A percentile compares a stretch with the other conserved stretches of the same genome.
Conservation (phyloP, 1,140 invertebrate species). For the Aphis gossypii region DNA sequence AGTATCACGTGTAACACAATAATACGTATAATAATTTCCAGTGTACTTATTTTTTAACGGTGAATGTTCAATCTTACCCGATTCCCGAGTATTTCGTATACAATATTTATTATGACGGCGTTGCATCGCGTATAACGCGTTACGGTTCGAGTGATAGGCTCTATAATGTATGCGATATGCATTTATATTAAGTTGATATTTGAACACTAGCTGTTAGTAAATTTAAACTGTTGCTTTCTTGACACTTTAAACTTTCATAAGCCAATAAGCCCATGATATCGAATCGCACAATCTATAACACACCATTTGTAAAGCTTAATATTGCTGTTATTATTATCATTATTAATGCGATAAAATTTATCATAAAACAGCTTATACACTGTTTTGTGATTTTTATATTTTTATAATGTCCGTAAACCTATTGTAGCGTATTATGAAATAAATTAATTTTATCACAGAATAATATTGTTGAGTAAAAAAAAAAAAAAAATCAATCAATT, state of each 20-base stretch:
- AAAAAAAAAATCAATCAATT: background rate
- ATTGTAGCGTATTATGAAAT: background rate
- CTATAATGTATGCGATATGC: background rate
- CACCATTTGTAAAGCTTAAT: background rate
- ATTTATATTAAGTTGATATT: background rate
- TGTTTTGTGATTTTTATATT: background rate
- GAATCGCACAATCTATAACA: background rate
- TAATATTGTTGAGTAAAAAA: background rate
- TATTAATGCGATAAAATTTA: background rate
- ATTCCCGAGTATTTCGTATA: background rate
- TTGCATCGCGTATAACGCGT: background rate
- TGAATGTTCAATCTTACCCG: background rate
- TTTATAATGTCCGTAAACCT: background rate
- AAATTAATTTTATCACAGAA: background rate
- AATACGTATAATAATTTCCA: background rate
- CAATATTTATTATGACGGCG: background rate
- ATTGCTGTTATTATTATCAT: background rate
- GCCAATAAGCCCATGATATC: background rate
- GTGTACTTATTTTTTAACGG: background rate
- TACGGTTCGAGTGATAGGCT: background rate
- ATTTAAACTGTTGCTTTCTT: background rate
- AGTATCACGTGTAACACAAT: background rate
- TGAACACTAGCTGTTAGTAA: background rate
- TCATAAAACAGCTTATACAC: background rate
- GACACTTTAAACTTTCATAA: background rate